phyloP scores from a whole-genome alignment of 2,888 invertebrate genomes.

The Autographa gamma region DNA sequence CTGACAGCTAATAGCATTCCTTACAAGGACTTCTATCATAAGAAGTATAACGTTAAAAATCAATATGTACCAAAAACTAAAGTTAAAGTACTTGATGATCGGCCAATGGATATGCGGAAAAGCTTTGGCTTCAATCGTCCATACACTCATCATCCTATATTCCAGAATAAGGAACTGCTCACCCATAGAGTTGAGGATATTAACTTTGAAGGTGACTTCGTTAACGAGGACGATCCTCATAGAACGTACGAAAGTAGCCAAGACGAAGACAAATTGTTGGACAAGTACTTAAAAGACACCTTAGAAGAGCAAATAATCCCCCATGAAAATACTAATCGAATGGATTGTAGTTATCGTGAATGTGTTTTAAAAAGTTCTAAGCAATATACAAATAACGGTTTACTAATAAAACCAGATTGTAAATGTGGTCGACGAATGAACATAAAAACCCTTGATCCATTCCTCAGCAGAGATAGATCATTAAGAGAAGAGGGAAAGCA shows the following conservation, averaged over 20 bases:
- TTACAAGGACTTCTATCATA: slow-evolving; percentile 15
- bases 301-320: slow-evolving; percentile 35
- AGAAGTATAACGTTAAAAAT: slow-evolving; percentile 27
- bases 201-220: slow-evolving; percentile 22
- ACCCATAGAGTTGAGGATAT: slow-evolving; percentile 16
- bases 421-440: slow-evolving; percentile 44
- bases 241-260: slow-evolving; percentile 28
- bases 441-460: slow-evolving; percentile 26
- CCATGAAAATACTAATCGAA: slow-evolving; percentile 30
- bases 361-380: slow-evolving; percentile 43
- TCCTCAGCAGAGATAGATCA: slow-evolving; percentile 30
- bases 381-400: slow-evolving; percentile 2
- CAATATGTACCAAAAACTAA: slow-evolving; percentile 16
- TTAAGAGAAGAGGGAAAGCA: slow-evolving; percentile 27
- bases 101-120: slow-evolving; percentile 10
- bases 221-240: slow-evolving; percentile 23
- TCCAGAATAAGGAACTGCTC: slow-evolving; percentile 15
- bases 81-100: slow-evolving; percentile 10
- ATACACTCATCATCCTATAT: slow-evolving; percentile 12
- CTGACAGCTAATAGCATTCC: slow-evolving; percentile 10
- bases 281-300: slow-evolving; percentile 51
- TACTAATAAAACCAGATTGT: slow-evolving; percentile 48
- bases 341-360: slow-evolving; percentile 52
- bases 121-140: slow-evolving; percentile 37
- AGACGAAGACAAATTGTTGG: slow-evolving; percentile 50